These are phyloP conservation scores for Heliothis virescens DNA, from an alignment of 1,140 invertebrate genomes.

Conservation along the genomic window DNA sequence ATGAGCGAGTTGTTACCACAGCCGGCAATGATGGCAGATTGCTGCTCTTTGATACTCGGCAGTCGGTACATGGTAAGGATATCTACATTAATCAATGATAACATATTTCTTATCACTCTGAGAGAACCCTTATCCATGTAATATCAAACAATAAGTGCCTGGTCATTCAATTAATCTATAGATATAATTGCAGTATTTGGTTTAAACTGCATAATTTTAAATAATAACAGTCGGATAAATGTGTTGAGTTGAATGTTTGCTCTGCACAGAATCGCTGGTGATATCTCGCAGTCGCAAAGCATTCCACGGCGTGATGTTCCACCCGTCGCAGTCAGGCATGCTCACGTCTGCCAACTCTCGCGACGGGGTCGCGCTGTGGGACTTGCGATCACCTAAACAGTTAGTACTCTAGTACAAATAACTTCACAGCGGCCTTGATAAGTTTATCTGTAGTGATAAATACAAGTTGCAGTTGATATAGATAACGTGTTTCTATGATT, in stretches of 20 bases:
- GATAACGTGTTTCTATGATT: too few species aligned
- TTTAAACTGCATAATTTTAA: too few species aligned
- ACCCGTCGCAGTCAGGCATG: conserved; percentile 93
- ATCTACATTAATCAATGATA: not conserved
- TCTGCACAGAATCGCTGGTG: conserved; percentile 76
- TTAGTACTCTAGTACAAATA: conserved; percentile 81
- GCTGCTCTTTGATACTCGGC: conserved; percentile 94
- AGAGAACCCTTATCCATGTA: not conserved
- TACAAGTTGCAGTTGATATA: too few species aligned
- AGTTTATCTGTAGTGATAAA: too few species aligned
- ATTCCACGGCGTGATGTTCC: conserved; percentile 97
- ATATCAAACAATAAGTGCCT: too few species aligned
- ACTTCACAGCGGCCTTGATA: not conserved
- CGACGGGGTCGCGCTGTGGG: conserved; percentile 96
- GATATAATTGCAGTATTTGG: too few species aligned
- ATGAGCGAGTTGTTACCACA: conserved; percentile 93
- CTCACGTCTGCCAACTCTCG: conserved; percentile 96
- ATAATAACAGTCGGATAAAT: not conserved
- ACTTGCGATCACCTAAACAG: conserved; percentile 93
- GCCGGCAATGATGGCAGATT: conserved; percentile 96
- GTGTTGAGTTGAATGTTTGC: not conserved
- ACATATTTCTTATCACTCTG: not conserved
- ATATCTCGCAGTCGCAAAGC: conserved; percentile 85
- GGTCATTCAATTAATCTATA: too few species aligned
- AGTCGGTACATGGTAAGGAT: conserved; percentile 85